phyloP scores from a whole-genome alignment of 1,140 invertebrate genomes.

The Apis dorsata region DNA sequence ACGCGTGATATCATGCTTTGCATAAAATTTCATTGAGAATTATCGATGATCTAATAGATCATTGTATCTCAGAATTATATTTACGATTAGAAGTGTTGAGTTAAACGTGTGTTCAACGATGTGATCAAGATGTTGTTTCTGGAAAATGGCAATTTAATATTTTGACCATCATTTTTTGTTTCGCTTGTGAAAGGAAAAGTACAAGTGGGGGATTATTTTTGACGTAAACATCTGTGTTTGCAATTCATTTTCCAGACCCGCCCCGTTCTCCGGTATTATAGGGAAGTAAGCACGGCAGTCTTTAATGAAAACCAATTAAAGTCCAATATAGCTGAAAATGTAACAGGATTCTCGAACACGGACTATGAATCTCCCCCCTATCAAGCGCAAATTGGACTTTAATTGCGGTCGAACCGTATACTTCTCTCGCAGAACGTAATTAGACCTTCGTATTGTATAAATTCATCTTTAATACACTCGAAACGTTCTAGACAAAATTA shows the following conservation, averaged over 20 bases:
- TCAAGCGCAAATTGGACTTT: slow-evolving; percentile 23
- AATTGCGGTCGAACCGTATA: slow-evolving; percentile 29
- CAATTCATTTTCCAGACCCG: not conserved
- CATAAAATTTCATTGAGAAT: too few relatives aligned
- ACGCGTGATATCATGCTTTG: too few relatives aligned
- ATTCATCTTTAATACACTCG: slow-evolving; percentile 3
- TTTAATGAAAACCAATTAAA: slow-evolving; percentile 37
- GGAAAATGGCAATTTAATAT: too few relatives aligned
- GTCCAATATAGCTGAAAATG: slow-evolving; percentile 24
- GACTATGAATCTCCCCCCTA: slow-evolving; percentile 8
- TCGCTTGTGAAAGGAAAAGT: not conserved
- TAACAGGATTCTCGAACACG: slow-evolving; percentile 7
- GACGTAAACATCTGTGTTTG: not conserved
- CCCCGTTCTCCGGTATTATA: not conserved
- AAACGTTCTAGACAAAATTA: not conserved
- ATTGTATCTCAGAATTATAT: too few relatives aligned
- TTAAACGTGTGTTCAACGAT: too few relatives aligned
- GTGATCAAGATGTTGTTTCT: too few relatives aligned
- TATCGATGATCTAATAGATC: too few relatives aligned
- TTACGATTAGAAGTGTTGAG: too few relatives aligned
- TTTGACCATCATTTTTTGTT: not conserved
- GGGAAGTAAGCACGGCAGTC: not conserved
- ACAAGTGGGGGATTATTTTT: not conserved
- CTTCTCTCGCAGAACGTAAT: slow-evolving; percentile 10
- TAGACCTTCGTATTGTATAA: not conserved